These are phyloP conservation scores for Neotragus moschatus DNA, from an alignment of 2,113 vertebrate genomes.

Conservation along the genomic window DNA sequence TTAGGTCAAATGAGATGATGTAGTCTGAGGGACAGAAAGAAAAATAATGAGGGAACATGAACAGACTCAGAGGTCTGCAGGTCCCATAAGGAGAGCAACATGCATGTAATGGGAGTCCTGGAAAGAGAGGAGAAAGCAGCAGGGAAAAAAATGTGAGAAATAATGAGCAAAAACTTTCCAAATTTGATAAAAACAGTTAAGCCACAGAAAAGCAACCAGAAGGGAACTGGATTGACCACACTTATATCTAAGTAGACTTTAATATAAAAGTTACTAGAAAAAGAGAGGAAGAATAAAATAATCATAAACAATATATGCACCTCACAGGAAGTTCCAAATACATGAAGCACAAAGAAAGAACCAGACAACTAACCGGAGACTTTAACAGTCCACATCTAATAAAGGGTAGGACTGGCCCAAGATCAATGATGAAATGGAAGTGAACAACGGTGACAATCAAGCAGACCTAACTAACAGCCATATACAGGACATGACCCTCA, in stretches of 20 bases:
- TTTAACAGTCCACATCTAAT: background rate
- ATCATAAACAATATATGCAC: background rate
- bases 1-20: background rate
- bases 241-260: background rate
- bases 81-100: background rate
- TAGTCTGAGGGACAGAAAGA: background rate
- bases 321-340: background rate
- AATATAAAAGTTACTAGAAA: background rate
- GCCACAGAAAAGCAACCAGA: background rate
- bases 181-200: background rate
- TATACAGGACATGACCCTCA: background rate
- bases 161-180: background rate
- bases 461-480: background rate
- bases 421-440: background rate
- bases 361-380: background rate
- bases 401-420: background rate
- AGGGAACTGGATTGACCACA: background rate
- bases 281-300: background rate
- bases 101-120: background rate
- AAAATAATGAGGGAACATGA: background rate
- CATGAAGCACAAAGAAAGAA: background rate
- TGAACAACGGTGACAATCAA: background rate
- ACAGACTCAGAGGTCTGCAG: background rate
- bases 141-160: background rate
- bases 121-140: background rate